These are phyloP conservation scores for Calyptommatus sinebrachiatus DNA, from an alignment of 2,113 vertebrate genomes.

Conservation along the genomic window DNA sequence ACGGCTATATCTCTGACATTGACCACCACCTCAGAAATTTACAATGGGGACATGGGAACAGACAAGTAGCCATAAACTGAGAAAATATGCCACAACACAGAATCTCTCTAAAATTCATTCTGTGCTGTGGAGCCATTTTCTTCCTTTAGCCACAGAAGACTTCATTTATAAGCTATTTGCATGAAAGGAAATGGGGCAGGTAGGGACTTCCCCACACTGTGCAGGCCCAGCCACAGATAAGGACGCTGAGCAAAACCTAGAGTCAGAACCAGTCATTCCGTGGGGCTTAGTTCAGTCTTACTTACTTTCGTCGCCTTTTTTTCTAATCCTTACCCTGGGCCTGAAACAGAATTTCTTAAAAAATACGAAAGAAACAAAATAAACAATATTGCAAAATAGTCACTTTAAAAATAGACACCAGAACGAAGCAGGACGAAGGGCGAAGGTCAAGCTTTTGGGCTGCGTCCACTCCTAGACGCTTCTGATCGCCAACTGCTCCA, in stretches of 20 bases:
- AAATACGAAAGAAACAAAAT: constrained; percentile 6
- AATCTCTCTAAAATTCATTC: not conserved
- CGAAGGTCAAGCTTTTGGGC: not conserved
- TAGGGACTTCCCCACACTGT: constrained; percentile 72
- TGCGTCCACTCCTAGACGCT: not conserved
- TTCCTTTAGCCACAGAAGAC: constrained; percentile 17
- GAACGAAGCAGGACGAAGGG: not conserved
- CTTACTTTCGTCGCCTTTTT: not conserved
- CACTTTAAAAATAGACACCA: not conserved
- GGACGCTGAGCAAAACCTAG: constrained; percentile 67
- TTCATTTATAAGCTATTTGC: constrained; percentile 62
- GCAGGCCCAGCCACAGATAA: constrained; percentile 69
- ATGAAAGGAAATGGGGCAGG: constrained; percentile 69
- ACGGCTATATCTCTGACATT: too few relatives aligned
- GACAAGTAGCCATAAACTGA: not conserved
- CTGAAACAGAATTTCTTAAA: constrained; percentile 13
- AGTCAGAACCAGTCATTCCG: constrained; percentile 58
- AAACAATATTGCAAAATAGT: not conserved
- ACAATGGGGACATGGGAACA: too few relatives aligned
- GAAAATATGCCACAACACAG: constrained; percentile 44
- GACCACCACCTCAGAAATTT: too few relatives aligned
- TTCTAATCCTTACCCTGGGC: not conserved
- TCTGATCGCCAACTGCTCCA: not conserved
- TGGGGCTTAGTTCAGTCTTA: constrained; percentile 62
- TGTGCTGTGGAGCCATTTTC: constrained; percentile 21